Conservation (phyloP, 1,140 invertebrate species). For the Drosophila parabipectinata region DNA sequence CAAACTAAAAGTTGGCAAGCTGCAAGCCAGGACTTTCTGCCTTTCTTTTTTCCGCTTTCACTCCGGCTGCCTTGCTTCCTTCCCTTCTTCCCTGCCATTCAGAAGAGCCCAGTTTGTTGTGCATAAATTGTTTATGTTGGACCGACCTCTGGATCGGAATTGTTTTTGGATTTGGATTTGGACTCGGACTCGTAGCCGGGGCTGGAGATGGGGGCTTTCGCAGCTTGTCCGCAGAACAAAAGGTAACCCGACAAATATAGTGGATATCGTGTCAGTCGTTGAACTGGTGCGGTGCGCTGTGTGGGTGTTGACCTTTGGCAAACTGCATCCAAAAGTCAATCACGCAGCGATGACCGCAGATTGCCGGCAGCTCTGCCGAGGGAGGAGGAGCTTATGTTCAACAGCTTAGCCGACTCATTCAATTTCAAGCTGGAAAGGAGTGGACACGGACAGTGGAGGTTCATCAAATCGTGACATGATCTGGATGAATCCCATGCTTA, state of each 20-base stretch:
- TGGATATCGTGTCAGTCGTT: slow-evolving; percentile 72
- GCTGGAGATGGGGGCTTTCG: neutral
- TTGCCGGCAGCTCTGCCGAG: neutral
- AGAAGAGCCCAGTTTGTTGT: slow-evolving; percentile 58
- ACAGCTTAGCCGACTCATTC: neutral
- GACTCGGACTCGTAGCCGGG: too few species aligned
- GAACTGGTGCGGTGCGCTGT: slow-evolving; percentile 46
- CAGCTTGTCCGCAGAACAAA: slow-evolving; percentile 46
- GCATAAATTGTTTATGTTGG: slow-evolving; percentile 76
- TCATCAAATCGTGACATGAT: too few species aligned
- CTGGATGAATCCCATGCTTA: too few species aligned
- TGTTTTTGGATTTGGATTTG: slow-evolving; percentile 24
- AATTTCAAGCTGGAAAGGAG: too few species aligned
- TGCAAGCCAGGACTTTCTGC: slow-evolving; percentile 41
- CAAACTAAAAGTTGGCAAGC: slow-evolving; percentile 68
- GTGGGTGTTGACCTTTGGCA: slow-evolving; percentile 42
- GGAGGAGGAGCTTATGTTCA: neutral
- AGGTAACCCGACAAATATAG: slow-evolving; percentile 40
- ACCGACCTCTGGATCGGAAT: slow-evolving; percentile 10
- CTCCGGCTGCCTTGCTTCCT: neutral
- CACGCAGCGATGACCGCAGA: slow-evolving; percentile 3
- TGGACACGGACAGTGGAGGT: too few species aligned
- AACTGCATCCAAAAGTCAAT: slow-evolving; percentile 13
- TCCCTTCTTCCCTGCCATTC: slow-evolving; percentile 23
- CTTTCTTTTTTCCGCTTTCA: neutral